Percentiles rank a stretch among this genome's conserved stretches.
Conservation (phyloP, 2,797 vertebrate species). For the Pogonophryne albipinna region DNA sequence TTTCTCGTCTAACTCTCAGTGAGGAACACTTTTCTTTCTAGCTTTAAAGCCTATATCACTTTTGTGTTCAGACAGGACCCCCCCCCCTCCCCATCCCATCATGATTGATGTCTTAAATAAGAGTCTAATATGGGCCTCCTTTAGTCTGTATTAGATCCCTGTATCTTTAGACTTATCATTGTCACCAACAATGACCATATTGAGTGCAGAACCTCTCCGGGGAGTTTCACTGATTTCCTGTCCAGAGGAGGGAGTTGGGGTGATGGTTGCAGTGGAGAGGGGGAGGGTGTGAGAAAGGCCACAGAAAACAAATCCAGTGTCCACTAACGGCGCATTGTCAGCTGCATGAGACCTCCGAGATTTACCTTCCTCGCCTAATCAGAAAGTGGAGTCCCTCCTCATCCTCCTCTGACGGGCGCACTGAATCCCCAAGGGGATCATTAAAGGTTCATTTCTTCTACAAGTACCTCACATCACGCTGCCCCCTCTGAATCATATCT, state of each 20-base stretch:
- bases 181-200: conserved; percentile 1
- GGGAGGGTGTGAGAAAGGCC: conserved; percentile 9
- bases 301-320: conserved; percentile 57
- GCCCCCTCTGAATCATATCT: conserved; percentile 75
- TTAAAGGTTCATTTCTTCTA: conserved; percentile 70
- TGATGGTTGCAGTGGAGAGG: background rate
- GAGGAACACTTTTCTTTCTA: background rate
- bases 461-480: conserved; percentile 61
- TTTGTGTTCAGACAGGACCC: background rate
- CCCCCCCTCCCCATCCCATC: no score
- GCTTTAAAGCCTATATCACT: no score
- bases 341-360: conserved; percentile 30
- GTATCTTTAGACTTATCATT: conserved; percentile 1
- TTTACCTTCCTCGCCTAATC: conserved; percentile 54
- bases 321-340: background rate
- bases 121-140: background rate
- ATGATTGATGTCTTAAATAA: background rate
- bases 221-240: conserved; percentile 53
- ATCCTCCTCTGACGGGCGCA: conserved; percentile 40
- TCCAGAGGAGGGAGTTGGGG: conserved; percentile 25
- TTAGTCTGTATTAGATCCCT: background rate
- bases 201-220: conserved; percentile 27
- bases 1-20: no score
- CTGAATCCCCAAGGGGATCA: conserved; percentile 56
- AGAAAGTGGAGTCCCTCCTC: conserved; percentile 50